phyloP scores from a whole-genome alignment of 2,113 vertebrate species.

The Mobula hypostoma region DNA sequence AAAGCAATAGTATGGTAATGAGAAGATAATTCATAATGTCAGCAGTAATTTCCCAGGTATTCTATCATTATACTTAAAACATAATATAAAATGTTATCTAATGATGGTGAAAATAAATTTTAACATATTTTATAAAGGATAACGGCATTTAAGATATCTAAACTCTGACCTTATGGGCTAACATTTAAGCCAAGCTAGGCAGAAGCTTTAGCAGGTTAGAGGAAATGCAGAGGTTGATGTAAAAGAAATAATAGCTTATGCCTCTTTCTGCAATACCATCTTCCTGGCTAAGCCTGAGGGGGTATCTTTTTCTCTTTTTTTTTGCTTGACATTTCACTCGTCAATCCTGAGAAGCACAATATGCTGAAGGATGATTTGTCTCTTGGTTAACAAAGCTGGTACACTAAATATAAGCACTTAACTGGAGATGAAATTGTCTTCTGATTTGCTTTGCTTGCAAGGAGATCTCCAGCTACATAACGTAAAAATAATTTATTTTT shows the following conservation, averaged over 20 bases:
- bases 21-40: constrained; percentile 4
- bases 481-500: not conserved
- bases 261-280: not conserved
- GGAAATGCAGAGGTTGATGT: not conserved
- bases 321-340: constrained; percentile 20
- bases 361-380: not conserved
- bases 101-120: not conserved
- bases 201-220: not conserved
- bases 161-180: not conserved
- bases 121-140: not conserved
- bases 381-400: not conserved
- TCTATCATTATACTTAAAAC: not conserved
- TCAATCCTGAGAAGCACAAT: not conserved
- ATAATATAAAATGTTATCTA: not conserved
- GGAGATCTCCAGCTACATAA: not conserved
- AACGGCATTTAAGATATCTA: not conserved
- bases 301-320: not conserved
- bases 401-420: not conserved
- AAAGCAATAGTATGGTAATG: not conserved
- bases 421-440: not conserved
- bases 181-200: not conserved
- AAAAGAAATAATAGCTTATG: constrained; percentile 4
- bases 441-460: not conserved
- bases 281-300: constrained; percentile 5
- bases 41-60: not conserved